Conservation (phyloP, 2,113 vertebrate genomes). For the Erythrolamprus reginae region DNA sequence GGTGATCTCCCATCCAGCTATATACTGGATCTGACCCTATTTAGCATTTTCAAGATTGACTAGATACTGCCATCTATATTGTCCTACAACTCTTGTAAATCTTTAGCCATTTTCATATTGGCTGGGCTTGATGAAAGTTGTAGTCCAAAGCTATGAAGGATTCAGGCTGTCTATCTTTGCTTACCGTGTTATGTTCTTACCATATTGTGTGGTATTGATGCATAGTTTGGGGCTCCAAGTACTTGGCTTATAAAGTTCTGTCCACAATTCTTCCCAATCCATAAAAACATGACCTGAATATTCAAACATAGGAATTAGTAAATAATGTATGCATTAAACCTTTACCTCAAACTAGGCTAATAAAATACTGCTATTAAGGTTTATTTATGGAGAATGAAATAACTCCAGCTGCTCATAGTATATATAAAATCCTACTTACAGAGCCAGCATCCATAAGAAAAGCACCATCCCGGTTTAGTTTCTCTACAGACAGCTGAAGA, state of each 20-base stretch:
- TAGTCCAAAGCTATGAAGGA: neutral
- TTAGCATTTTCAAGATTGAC: neutral
- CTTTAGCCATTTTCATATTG: neutral
- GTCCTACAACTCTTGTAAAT: neutral
- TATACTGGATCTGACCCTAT: neutral
- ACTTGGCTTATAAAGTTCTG: slow-evolving; percentile 84
- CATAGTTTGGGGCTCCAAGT: slow-evolving; percentile 83
- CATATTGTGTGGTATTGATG: slow-evolving; percentile 83
- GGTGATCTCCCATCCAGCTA: neutral
- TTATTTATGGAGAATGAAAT: neutral
- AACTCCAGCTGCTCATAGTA: neutral
- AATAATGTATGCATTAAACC: neutral
- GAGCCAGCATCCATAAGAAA: slow-evolving; percentile 92
- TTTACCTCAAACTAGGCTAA: neutral
- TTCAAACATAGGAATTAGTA: slow-evolving; percentile 1
- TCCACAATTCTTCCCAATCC: slow-evolving; percentile 87
- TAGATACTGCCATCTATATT: neutral
- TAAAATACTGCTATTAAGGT: neutral
- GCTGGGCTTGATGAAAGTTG: neutral
- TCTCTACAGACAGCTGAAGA: slow-evolving; percentile 92
- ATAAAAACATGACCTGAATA: slow-evolving; percentile 84
- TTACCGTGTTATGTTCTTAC: slow-evolving; percentile 62
- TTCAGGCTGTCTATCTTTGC: neutral
- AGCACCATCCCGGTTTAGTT: slow-evolving; percentile 85
- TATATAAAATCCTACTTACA: slow-evolving; percentile 64